A percentile compares a stretch with the other conserved stretches of the same genome.
Conservation (phyloP, 2,113 vertebrate species). For the Athene noctua region DNA sequence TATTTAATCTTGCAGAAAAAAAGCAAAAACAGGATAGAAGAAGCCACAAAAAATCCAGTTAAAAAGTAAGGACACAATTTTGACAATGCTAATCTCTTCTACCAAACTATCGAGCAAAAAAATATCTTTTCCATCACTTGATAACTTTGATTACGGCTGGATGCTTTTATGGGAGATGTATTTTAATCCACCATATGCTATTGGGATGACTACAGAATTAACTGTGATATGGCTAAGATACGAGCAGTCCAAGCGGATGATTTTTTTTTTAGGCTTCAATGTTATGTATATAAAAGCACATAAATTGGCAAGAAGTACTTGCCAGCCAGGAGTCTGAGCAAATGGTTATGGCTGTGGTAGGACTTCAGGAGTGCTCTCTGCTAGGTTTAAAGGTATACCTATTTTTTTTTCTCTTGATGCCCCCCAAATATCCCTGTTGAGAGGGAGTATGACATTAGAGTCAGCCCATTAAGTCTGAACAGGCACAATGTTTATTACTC, state of each 20-base stretch:
- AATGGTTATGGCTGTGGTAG: not conserved
- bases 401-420: not conserved
- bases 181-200: not conserved
- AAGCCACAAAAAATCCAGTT: not conserved
- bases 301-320: not conserved
- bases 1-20: conserved; percentile 11
- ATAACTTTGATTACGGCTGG: not conserved
- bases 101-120: not conserved
- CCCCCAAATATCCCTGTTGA: not conserved
- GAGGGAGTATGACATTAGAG: not conserved
- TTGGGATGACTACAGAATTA: not conserved
- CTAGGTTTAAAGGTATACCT: not conserved
- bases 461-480: not conserved
- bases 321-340: not conserved
- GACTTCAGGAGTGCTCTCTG: not conserved
- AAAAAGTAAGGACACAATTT: not conserved
- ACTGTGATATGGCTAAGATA: not conserved
- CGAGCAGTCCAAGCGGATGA: not conserved
- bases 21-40: conserved; percentile 6
- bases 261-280: not conserved
- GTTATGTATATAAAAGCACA: not conserved
- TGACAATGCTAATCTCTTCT: not conserved
- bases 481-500: not conserved
- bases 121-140: not conserved
- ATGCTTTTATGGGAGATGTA: not conserved